These are phyloP conservation scores for Tangara arthus DNA, from an alignment of 2,797 vertebrate species.

Conservation along the genomic window DNA sequence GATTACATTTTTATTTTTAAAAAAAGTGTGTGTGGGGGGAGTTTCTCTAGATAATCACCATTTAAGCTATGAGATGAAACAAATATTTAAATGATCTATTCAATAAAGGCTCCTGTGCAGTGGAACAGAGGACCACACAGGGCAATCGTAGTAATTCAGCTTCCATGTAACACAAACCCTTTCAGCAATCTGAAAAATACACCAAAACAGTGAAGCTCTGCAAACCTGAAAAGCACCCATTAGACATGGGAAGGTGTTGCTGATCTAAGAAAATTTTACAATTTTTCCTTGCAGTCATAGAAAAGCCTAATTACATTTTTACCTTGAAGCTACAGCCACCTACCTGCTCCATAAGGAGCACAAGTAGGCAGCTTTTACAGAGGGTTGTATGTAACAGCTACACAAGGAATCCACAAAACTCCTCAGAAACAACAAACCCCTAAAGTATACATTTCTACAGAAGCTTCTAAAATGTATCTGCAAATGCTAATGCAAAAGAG, in stretches of 20 bases:
- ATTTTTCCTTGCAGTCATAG: not conserved
- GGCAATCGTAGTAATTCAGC: not conserved
- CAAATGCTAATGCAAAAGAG: conserved; percentile 16
- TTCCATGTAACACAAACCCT: not conserved
- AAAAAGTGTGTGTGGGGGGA: too few species aligned
- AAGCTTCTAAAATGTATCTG: conserved; percentile 41
- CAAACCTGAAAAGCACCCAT: not conserved
- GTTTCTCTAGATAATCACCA: not conserved
- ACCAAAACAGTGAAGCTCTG: not conserved
- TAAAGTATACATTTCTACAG: conserved; percentile 37
- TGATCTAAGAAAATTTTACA: not conserved
- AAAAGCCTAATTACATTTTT: not conserved
- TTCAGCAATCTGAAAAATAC: not conserved
- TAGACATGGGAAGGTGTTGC: not conserved
- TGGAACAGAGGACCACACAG: not conserved
- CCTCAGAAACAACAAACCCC: conserved; percentile 46
- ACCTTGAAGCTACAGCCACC: not conserved
- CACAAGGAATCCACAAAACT: conserved; percentile 51
- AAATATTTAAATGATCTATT: not conserved
- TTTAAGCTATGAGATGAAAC: not conserved
- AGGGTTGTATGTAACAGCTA: not conserved
- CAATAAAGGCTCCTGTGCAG: not conserved
- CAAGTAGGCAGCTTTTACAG: not conserved
- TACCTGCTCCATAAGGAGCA: not conserved
- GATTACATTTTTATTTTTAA: not conserved